These are phyloP conservation scores for Micromesistius poutassou DNA, from an alignment of 2,797 vertebrate genomes.

Conservation along the genomic window DNA sequence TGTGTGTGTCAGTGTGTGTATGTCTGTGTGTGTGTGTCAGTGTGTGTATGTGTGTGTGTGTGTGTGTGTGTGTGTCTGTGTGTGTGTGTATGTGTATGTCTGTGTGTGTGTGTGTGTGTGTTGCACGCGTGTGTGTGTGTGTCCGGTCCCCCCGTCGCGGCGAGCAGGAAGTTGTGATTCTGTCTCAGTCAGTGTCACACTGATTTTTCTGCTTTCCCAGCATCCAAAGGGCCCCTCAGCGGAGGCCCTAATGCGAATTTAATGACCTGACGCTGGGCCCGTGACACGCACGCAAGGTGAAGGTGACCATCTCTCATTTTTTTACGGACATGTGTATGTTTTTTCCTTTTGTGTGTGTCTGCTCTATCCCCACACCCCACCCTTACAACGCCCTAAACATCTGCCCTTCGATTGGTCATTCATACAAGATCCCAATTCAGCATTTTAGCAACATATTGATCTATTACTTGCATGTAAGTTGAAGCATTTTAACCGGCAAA, in stretches of 20 bases:
- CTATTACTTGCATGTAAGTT: too few species aligned
- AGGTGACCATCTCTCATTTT: conserved; percentile 89
- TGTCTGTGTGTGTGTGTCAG: conserved; percentile 1
- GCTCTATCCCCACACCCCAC: neutral
- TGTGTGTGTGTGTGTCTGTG: conserved; percentile 48
- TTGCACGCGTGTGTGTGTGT: conserved; percentile 34
- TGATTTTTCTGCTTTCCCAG: conserved; percentile 94
- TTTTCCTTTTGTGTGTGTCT: conserved; percentile 42
- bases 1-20: neutral
- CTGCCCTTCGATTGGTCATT: neutral
- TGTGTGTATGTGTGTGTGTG: conserved; percentile 6
- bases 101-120: conserved; percentile 6
- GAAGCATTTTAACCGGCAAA: too few species aligned
- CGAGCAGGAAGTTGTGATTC: conserved; percentile 56
- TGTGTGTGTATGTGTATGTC: neutral
- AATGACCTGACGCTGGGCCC: conserved; percentile 94
- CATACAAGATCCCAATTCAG: neutral
- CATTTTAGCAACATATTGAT: too few species aligned
- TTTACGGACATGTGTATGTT: conserved; percentile 75
- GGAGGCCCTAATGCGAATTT: conserved; percentile 97
- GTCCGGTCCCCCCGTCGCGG: conserved; percentile 57
- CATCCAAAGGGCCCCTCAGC: conserved; percentile 84
- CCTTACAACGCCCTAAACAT: neutral
- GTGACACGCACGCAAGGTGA: conserved; percentile 90
- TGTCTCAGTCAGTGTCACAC: conserved; percentile 71